Percentiles rank a stretch among this genome's conserved stretches.
Evolutionary conservation across 2,797 vertebrate species (phyloP).

Genomic region (Pagetopsis macropterus): DNA sequence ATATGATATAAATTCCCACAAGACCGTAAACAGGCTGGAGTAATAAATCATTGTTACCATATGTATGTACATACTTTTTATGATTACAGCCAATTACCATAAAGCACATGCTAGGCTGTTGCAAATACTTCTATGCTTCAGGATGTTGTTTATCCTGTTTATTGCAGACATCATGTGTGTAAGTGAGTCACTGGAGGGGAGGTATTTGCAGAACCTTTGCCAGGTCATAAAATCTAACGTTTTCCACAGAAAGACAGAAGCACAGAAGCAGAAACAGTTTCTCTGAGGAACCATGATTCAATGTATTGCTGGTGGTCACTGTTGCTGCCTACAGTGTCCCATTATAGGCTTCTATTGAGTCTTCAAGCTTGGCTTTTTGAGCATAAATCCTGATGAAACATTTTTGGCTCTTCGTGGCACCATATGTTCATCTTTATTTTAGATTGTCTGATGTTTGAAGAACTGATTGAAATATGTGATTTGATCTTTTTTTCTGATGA

Average conservation of each 20-base stretch:
- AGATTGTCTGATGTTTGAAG: slow-evolving; percentile 45
- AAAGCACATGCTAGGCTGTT: slow-evolving; percentile 22
- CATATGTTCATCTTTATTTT: slow-evolving; percentile 50
- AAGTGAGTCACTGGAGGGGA: slow-evolving; percentile 65
- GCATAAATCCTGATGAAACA: slow-evolving; percentile 22
- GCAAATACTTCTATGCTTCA: slow-evolving; percentile 34
- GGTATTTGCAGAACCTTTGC: slow-evolving; percentile 62
- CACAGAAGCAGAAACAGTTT: slow-evolving; percentile 53
- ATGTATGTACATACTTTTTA: slow-evolving; percentile 27
- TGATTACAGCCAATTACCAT: slow-evolving; percentile 32
- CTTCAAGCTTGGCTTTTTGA: slow-evolving; percentile 41
- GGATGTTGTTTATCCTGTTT: slow-evolving; percentile 59
- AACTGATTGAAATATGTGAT: slow-evolving; percentile 49
- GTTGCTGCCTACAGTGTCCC: slow-evolving; percentile 46
- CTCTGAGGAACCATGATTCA: slow-evolving; percentile 60
- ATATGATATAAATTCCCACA: not conserved
- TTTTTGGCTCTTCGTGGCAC: slow-evolving; percentile 28
- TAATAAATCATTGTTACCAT: not conserved
- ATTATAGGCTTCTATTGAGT: slow-evolving; percentile 41
- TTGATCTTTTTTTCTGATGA: slow-evolving; percentile 51
- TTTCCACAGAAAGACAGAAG: slow-evolving; percentile 62
- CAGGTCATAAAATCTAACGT: slow-evolving; percentile 66
- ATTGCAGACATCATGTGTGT: slow-evolving; percentile 59
- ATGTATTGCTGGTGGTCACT: slow-evolving; percentile 52
- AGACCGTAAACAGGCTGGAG: not conserved